Percentiles rank a stretch among this genome's conserved stretches.
These are phyloP conservation scores for Hoplostethus atlanticus DNA, from an alignment of 2,797 vertebrate genomes.

Conservation along the genomic window DNA sequence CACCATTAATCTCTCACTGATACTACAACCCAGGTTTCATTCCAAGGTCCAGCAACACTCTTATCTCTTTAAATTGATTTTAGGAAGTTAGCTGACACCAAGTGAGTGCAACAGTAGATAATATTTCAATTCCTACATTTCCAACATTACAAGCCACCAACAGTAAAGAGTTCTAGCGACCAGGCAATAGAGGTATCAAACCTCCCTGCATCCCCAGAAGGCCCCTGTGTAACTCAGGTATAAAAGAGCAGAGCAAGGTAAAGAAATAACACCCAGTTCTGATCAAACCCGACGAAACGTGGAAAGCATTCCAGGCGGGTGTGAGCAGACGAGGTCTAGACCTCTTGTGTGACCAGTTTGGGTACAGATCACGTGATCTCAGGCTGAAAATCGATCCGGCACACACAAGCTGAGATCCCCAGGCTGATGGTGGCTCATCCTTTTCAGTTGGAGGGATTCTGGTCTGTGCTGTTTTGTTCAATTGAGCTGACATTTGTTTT, in stretches of 20 bases:
- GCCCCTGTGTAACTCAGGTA: not conserved
- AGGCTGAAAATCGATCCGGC: slow-evolving; percentile 22
- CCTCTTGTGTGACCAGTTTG: slow-evolving; percentile 36
- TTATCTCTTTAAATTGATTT: too few relatives aligned
- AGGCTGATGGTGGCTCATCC: slow-evolving; percentile 2
- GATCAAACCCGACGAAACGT: slow-evolving; percentile 40
- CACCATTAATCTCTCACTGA: not conserved
- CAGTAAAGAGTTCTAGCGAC: not conserved
- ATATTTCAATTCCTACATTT: not conserved
- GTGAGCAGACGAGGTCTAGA: slow-evolving; percentile 31
- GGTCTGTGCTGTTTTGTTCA: not conserved
- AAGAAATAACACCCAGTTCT: slow-evolving; percentile 8
- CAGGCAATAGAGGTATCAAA: slow-evolving; percentile 8
- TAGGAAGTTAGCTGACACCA: not conserved
- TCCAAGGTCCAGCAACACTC: too few relatives aligned
- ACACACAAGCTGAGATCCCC: slow-evolving; percentile 8
- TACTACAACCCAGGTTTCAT: not conserved
- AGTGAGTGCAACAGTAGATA: not conserved
- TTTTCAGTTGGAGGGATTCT: slow-evolving; percentile 22
- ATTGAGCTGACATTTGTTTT: not conserved
- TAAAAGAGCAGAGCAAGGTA: slow-evolving; percentile 8
- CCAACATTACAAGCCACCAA: not conserved
- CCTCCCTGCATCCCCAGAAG: slow-evolving; percentile 1
- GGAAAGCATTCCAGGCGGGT: slow-evolving; percentile 35
- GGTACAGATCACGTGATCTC: slow-evolving; percentile 18